Evolutionary conservation across 2,888 invertebrate genomes (phyloP).

Genomic region (Calameuta filiformis): DNA sequence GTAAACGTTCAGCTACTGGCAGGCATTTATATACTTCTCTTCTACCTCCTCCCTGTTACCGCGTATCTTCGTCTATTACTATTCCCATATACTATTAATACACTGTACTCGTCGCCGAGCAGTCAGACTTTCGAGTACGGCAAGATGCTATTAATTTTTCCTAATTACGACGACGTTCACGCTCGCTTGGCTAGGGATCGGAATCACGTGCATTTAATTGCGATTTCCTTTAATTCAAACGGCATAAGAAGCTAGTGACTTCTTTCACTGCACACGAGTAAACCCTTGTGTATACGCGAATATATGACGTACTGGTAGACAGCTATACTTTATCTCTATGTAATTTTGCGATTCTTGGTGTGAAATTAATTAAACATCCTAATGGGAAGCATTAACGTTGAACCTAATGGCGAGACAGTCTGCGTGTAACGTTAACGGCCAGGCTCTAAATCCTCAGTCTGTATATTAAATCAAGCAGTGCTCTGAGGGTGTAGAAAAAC

Average conservation of each 20-base stretch:
- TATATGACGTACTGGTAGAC: no score
- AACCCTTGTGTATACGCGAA: no score
- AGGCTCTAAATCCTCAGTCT: not conserved
- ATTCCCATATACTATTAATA: not conserved
- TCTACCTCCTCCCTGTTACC: not conserved
- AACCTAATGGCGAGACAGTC: not conserved
- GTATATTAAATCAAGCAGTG: not conserved
- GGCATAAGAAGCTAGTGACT: not conserved
- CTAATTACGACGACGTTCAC: not conserved
- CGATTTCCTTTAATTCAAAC: not conserved
- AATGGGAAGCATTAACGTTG: not conserved
- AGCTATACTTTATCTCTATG: not conserved
- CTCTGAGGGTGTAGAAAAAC: not conserved
- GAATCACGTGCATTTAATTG: not conserved
- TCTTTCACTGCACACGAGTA: not conserved
- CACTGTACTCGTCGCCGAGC: not conserved
- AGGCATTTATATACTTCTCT: not conserved
- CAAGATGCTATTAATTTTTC: not conserved
- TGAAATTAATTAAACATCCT: not conserved
- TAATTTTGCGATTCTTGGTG: not conserved
- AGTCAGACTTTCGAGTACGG: not conserved
- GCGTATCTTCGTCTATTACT: not conserved
- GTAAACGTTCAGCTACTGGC: constrained; percentile 29
- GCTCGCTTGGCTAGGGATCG: not conserved
- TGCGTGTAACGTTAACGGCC: not conserved